Percentiles rank a stretch among this genome's conserved stretches.
Evolutionary conservation across 2,888 invertebrate genomes (phyloP).

Genomic region (Micropterix aruncella): DNA sequence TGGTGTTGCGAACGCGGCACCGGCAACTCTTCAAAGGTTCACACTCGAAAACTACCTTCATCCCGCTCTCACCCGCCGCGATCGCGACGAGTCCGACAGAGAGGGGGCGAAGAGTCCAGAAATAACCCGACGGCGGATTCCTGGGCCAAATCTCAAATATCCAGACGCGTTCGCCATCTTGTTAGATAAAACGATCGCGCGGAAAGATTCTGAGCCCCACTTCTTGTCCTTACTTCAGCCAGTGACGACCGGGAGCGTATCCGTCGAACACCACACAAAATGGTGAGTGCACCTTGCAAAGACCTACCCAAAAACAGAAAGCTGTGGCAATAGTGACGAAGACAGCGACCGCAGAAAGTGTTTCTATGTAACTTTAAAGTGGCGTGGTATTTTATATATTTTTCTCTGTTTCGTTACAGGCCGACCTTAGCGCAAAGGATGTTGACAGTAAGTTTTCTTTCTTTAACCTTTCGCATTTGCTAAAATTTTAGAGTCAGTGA

Average conservation of each 20-base stretch:
- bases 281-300: conserved; percentile 40
- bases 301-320: too few relatives aligned
- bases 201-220: conserved; percentile 56
- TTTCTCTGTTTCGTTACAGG: conserved; percentile 46
- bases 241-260: conserved; percentile 53
- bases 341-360: too few relatives aligned
- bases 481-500: neutral
- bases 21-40: conserved; percentile 14
- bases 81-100: conserved; percentile 19
- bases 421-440: conserved; percentile 77
- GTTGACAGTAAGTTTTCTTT: conserved; percentile 68
- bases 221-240: conserved; percentile 64
- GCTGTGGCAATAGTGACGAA: too few relatives aligned
- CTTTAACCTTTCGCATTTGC: conserved; percentile 5
- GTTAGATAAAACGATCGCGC: conserved; percentile 58
- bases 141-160: conserved; percentile 49
- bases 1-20: conserved; percentile 28
- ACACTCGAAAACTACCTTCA: conserved; percentile 19
- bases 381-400: too few relatives aligned
- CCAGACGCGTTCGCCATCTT: conserved; percentile 56
- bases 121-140: conserved; percentile 41
- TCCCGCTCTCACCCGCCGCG: conserved; percentile 20
- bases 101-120: conserved; percentile 28
- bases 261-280: conserved; percentile 50
- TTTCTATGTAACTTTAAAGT: too few relatives aligned